Evolutionary conservation across 2,888 invertebrate genomes (phyloP).

Genomic region (Myopa tessellatipennis): DNA sequence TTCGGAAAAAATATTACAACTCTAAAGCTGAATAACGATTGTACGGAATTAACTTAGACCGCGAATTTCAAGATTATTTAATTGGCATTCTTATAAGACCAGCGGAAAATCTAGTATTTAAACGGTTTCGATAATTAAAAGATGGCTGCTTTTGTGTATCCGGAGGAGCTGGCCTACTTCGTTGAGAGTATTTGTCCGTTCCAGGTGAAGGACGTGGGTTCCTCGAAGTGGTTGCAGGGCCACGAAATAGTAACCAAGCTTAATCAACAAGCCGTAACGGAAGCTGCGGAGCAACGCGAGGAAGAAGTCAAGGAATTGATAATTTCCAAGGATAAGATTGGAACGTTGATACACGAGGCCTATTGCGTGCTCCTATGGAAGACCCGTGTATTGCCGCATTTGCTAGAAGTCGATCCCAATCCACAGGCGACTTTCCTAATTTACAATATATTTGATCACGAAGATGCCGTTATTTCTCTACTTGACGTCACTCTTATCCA

Average conservation of each 20-base stretch:
- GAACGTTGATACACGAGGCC: conserved; percentile 83
- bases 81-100: background rate
- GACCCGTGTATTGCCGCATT: conserved; percentile 80
- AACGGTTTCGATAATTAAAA: background rate
- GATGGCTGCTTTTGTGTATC: conserved; percentile 71
- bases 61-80: background rate
- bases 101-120: background rate
- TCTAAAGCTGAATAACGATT: background rate
- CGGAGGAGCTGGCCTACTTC: conserved; percentile 81
- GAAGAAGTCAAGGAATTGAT: conserved; percentile 88
- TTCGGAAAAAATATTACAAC: no score
- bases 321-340: conserved; percentile 69
- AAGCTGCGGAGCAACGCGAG: conserved; percentile 81
- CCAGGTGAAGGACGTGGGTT: conserved; percentile 77
- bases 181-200: conserved; percentile 78
- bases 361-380: conserved; percentile 88
- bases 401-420: conserved; percentile 77
- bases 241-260: conserved; percentile 86
- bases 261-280: conserved; percentile 87
- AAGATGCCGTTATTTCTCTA: conserved; percentile 82
- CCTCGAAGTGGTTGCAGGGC: conserved; percentile 81
- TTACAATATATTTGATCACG: conserved; percentile 84
- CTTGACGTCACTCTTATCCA: conserved; percentile 87
- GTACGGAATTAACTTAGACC: background rate
- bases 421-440: conserved; percentile 79